Base-by-base conservation (phyloP, 2,888 invertebrate genomes). In the Lithosia quadra region DNA sequence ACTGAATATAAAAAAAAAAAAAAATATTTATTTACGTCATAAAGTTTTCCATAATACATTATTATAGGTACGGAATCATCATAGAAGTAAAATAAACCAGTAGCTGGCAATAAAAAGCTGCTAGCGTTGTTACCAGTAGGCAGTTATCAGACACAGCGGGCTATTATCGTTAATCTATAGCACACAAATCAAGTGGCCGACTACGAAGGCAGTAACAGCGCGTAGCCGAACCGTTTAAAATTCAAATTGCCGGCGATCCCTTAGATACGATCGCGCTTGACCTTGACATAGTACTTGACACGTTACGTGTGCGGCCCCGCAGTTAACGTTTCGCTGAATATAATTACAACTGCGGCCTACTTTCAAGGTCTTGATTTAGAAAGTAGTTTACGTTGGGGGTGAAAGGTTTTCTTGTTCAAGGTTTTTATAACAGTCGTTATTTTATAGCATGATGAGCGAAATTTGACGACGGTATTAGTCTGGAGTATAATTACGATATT, bases 211-310 rank as follows among this genome's bases (percentile, higher is more conserved):
- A 11, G 43, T 56, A 11, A 60, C 61, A 28, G 39, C 24, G 56
- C 55, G 60, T 56, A 56, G 66, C 39, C 49, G 59, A 67, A 33
- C 39, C 34, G 43, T 61, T 67, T 62, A 57, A 67, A 67, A 67
- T 67, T 67, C 67, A 62, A 67, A 67, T 62, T 62, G 57, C 67
- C 13, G 43, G 67, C 67, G 57, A 67, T 62, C 67, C 34, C 60
- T 49, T 62, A 33, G 67, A 62, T 67, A 67, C 67, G 57, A 67
- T 67, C 61, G 62, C 63, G 56, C 39, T 49, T 65, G 60, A 65
- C 69, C 69, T 70, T 70, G 69, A 66, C 66, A 70, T 53, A 60
- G 61, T 61, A 68, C 61, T 64, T 63, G 69, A 57, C 59, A 61
- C 56, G 57, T 57, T 57, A 55, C 65, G 69, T 69, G 69, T 68